Conservation (phyloP, 1,140 invertebrate species). For the Zeugodacus cucurbitae region DNA sequence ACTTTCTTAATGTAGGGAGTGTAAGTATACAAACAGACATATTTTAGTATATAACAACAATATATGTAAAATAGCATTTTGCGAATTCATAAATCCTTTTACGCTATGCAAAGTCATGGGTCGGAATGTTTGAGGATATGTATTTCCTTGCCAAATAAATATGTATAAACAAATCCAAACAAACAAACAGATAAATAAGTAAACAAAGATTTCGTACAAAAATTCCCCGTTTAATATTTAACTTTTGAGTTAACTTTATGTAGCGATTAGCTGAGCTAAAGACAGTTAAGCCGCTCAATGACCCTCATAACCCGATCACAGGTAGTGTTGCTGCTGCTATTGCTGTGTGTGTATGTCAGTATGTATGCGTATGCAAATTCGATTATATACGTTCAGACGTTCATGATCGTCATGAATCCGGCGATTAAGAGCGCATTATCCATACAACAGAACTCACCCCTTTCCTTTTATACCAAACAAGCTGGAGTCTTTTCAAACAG, state of each 20-base stretch:
- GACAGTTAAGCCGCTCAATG: conserved; percentile 21
- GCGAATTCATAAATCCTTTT: conserved; percentile 6
- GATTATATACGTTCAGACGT: conserved; percentile 7
- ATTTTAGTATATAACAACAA: not conserved
- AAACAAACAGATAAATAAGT: not conserved
- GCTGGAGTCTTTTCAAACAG: not conserved
- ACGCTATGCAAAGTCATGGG: not conserved
- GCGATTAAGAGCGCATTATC: conserved; percentile 37
- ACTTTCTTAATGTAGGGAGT: not conserved
- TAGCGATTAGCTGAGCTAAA: conserved; percentile 4
- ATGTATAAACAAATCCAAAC: not conserved
- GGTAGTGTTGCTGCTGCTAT: too few relatives aligned
- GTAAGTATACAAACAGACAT: not conserved
- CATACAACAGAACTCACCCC: conserved; percentile 41
- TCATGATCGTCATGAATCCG: conserved; percentile 19
- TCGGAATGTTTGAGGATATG: not conserved
- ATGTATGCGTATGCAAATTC: not conserved
- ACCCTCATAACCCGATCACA: not conserved
- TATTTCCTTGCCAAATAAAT: not conserved
- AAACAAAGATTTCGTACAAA: not conserved
- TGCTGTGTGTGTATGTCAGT: not conserved
- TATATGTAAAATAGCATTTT: not conserved
- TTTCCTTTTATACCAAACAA: conserved; percentile 34
- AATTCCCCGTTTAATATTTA: not conserved
- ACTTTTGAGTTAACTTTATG: conserved; percentile 23